Percentiles rank a stretch among this genome's conserved stretches.
phyloP scores from a whole-genome alignment of 2,113 vertebrate species.

The Callipepla squamata region DNA sequence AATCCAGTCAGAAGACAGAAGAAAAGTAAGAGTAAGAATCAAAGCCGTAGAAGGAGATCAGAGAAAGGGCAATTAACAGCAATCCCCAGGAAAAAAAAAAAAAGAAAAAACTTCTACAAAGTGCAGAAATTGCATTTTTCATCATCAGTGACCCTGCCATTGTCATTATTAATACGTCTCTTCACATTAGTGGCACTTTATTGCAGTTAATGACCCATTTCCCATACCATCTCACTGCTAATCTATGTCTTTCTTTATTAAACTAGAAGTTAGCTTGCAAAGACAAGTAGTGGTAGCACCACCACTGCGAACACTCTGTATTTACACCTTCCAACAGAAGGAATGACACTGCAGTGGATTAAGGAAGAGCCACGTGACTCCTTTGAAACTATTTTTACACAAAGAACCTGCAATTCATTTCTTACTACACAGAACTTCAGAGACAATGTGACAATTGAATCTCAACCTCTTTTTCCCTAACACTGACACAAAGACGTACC shows the following conservation, averaged over 20 bases:
- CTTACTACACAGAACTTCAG: not conserved
- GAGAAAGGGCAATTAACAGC: slow-evolving; percentile 43
- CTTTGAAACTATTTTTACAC: not conserved
- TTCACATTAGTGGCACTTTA: slow-evolving; percentile 56
- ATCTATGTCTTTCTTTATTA: slow-evolving; percentile 64
- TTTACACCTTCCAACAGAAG: not conserved
- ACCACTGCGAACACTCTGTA: not conserved
- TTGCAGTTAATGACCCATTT: slow-evolving; percentile 67
- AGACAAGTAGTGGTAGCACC: not conserved
- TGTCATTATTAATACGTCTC: slow-evolving; percentile 71
- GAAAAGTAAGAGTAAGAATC: not conserved
- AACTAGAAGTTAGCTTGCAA: not conserved
- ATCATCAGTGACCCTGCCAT: slow-evolving; percentile 59
- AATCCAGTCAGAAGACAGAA: not conserved
- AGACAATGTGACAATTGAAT: not conserved
- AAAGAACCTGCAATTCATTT: not conserved
- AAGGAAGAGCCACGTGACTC: not conserved
- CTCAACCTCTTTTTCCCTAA: not conserved
- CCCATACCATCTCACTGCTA: slow-evolving; percentile 22
- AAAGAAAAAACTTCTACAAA: not conserved
- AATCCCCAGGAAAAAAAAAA: not conserved
- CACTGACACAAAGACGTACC: not conserved
- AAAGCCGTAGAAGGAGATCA: not conserved
- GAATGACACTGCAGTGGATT: not conserved
- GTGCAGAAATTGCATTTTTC: slow-evolving; percentile 52